phyloP scores from a whole-genome alignment of 2,888 invertebrate genomes.

The Coelinius sp. region DNA sequence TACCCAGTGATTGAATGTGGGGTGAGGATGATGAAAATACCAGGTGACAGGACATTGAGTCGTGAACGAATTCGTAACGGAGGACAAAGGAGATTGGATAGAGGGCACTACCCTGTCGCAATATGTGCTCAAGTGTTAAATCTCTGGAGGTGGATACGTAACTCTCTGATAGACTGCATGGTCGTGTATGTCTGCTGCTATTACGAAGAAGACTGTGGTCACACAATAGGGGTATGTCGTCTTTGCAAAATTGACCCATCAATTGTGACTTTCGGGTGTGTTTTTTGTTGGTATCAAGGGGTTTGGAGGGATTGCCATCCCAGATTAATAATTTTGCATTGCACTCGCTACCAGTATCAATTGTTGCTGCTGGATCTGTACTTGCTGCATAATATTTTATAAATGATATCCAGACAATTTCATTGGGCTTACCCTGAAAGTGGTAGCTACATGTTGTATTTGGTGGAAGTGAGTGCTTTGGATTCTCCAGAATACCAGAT shows the following conservation, averaged over 20 bases:
- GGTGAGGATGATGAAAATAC: slow-evolving; percentile 63
- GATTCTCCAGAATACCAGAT: slow-evolving; percentile 82
- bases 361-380: slow-evolving; percentile 74
- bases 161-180: slow-evolving; percentile 80
- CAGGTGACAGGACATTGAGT: slow-evolving; percentile 64
- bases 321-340: slow-evolving; percentile 82
- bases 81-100: slow-evolving; percentile 85
- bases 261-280: slow-evolving; percentile 58
- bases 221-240: slow-evolving; percentile 82
- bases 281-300: not conserved
- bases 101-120: slow-evolving; percentile 84
- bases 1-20: slow-evolving; percentile 28
- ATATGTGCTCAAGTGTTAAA: slow-evolving; percentile 82
- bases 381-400: slow-evolving; percentile 85
- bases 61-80: slow-evolving; percentile 87
- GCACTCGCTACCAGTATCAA: slow-evolving; percentile 80
- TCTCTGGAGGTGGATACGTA: slow-evolving; percentile 85
- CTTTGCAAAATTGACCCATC: slow-evolving; percentile 83
- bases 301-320: slow-evolving; percentile 74
- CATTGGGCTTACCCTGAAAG: slow-evolving; percentile 81
- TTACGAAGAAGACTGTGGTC: slow-evolving; percentile 83
- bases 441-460: slow-evolving; percentile 88
- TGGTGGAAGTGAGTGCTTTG: slow-evolving; percentile 83
- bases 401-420: slow-evolving; percentile 88
- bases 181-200: slow-evolving; percentile 80